These are phyloP conservation scores for Cylindroiulus punctatus DNA, from an alignment of 2,888 invertebrate genomes.

Conservation along the genomic window DNA sequence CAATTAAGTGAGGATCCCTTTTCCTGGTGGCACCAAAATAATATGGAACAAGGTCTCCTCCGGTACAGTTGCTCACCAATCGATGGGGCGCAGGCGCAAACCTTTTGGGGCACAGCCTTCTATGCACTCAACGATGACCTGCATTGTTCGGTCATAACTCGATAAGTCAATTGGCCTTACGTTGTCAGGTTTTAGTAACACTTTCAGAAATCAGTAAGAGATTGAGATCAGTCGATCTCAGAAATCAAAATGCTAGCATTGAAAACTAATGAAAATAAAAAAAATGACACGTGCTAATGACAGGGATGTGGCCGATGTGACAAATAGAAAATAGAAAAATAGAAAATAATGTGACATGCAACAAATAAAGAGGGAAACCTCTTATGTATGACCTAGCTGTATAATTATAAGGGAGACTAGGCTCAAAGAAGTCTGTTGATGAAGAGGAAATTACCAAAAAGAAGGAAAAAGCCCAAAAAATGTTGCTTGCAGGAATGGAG, in stretches of 20 bases:
- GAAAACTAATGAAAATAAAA: neutral
- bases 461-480: too few relatives aligned
- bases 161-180: neutral
- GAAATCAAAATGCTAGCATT: neutral
- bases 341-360: too few relatives aligned
- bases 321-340: too few relatives aligned
- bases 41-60: slow-evolving; percentile 10
- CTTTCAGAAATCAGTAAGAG: neutral
- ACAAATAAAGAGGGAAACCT: too few relatives aligned
- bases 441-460: too few relatives aligned
- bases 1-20: slow-evolving; percentile 15
- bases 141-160: neutral
- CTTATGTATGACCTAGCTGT: too few relatives aligned
- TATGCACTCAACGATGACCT: neutral
- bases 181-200: neutral
- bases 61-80: neutral
- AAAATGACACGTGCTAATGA: too few relatives aligned
- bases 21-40: slow-evolving; percentile 24
- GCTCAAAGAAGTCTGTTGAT: too few relatives aligned
- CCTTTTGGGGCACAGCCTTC: neutral
- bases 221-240: neutral
- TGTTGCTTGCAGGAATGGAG: too few relatives aligned
- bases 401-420: too few relatives aligned
- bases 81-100: neutral
- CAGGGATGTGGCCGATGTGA: too few relatives aligned